Conservation (phyloP, 23 tunicate genomes). For the Phallusia fumigata region DNA sequence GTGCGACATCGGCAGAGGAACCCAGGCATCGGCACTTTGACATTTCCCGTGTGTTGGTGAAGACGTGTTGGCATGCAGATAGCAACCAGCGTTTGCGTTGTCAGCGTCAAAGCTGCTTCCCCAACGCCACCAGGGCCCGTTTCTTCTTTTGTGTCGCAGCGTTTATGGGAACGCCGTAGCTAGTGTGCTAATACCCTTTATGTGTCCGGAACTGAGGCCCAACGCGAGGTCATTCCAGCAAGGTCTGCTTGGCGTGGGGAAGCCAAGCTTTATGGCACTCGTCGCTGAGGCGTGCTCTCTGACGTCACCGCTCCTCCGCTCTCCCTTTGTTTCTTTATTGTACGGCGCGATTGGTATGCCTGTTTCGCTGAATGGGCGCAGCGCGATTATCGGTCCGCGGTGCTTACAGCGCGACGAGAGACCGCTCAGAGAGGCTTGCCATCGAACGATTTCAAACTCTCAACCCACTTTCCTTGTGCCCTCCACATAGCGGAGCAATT, state of each 20-base stretch:
- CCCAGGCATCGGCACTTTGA: too few relatives aligned
- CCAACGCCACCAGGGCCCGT: too few relatives aligned
- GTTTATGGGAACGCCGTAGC: too few relatives aligned
- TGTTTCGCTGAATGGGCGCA: neutral
- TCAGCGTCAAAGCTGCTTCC: too few relatives aligned
- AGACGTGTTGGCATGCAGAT: too few relatives aligned
- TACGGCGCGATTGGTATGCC: neutral
- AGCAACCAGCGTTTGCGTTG: too few relatives aligned
- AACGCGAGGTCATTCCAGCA: neutral
- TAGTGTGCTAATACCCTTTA: too few relatives aligned
- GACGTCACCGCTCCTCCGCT: slow-evolving; percentile 2
- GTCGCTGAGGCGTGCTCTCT: neutral
- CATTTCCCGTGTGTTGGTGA: too few relatives aligned
- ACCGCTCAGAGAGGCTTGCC: neutral
- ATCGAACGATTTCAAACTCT: neutral
- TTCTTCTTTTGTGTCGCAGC: too few relatives aligned
- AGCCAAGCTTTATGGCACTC: slow-evolving; percentile 36
- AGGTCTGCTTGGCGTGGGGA: slow-evolving; percentile 46
- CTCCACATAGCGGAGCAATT: neutral
- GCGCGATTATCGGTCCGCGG: neutral
- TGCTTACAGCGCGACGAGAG: neutral
- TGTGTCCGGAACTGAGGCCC: neutral
- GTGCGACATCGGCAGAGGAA: too few relatives aligned
- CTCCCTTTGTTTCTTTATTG: neutral
- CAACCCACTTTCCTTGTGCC: neutral